These are phyloP conservation scores for Endomychus coccineus DNA, from an alignment of 2,888 invertebrate species.

Conservation along the genomic window DNA sequence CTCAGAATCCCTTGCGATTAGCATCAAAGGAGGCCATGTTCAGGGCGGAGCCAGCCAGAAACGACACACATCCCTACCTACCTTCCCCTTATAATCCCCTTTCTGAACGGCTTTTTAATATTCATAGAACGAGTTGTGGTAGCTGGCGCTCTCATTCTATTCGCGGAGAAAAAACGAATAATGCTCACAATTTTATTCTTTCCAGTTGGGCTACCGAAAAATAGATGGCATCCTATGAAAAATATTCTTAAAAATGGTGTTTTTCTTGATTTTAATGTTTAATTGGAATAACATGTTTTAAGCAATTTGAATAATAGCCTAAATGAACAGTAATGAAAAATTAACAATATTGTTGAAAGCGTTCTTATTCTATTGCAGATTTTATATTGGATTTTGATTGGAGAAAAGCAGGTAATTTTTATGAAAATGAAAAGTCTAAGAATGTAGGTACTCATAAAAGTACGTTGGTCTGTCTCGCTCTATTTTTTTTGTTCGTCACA, in stretches of 20 bases:
- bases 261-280: neutral
- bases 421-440: too few relatives aligned
- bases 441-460: too few relatives aligned
- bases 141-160: conserved; percentile 35
- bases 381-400: too few relatives aligned
- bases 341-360: too few relatives aligned
- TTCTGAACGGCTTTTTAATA: conserved; percentile 20
- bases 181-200: conserved; percentile 30
- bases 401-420: too few relatives aligned
- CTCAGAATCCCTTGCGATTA: conserved; percentile 40
- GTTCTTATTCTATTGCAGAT: too few relatives aligned
- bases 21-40: conserved; percentile 44
- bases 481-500: too few relatives aligned
- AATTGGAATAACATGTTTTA: too few relatives aligned
- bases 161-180: conserved; percentile 37
- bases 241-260: conserved; percentile 8
- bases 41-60: conserved; percentile 38
- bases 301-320: too few relatives aligned
- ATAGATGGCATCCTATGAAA: conserved; percentile 17
- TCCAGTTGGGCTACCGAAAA: conserved; percentile 33
- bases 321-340: too few relatives aligned
- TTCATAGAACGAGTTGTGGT: conserved; percentile 23
- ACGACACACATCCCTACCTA: conserved; percentile 29
- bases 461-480: too few relatives aligned
- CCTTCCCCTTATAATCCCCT: conserved; percentile 23